These are phyloP conservation scores for Sesamia inferens DNA, from an alignment of 2,888 invertebrate species.

Conservation along the genomic window DNA sequence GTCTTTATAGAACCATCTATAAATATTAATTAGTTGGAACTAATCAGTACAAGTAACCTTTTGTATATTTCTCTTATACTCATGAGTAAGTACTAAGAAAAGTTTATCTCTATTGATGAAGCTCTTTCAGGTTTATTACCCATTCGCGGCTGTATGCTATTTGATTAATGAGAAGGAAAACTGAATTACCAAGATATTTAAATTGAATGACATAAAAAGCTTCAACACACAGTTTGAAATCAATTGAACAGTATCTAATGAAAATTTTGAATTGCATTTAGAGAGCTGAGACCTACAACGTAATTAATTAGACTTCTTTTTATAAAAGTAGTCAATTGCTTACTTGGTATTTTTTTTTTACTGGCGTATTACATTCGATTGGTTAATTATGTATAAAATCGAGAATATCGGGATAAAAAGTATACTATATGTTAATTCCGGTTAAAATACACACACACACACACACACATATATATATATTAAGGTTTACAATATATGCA, in stretches of 20 bases:
- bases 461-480: too few species aligned
- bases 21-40: not conserved
- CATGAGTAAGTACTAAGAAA: not conserved
- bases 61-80: not conserved
- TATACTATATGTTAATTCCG: too few species aligned
- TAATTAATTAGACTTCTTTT: not conserved
- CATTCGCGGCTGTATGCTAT: not conserved
- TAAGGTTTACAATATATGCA: too few species aligned
- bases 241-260: not conserved
- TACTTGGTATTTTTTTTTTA: not conserved
- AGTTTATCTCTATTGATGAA: not conserved
- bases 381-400: too few species aligned
- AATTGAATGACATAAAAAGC: not conserved
- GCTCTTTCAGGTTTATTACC: constrained; percentile 1
- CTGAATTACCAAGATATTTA: not conserved
- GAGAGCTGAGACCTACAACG: too few species aligned
- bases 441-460: too few species aligned
- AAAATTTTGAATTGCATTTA: not conserved
- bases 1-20: not conserved
- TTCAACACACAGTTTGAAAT: not conserved
- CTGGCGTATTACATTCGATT: not conserved
- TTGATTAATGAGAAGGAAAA: not conserved
- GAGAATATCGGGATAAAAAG: too few species aligned
- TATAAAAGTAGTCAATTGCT: not conserved
- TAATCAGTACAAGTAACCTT: not conserved